Evolutionary conservation across 2,888 invertebrate species (phyloP).

Genomic region (Pollenia angustigena): DNA sequence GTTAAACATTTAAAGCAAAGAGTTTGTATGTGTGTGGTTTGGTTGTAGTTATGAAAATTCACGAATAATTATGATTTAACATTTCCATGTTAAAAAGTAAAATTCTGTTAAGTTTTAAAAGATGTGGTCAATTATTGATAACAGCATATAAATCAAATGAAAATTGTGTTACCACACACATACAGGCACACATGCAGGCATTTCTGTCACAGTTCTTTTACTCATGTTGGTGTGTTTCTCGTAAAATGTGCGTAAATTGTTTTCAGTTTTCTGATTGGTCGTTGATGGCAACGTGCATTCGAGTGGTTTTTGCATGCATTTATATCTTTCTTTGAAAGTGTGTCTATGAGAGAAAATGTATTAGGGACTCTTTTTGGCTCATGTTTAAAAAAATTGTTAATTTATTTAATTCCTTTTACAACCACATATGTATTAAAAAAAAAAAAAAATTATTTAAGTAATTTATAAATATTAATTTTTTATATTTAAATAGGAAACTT

Average conservation of each 20-base stretch:
- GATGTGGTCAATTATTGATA: slow-evolving; percentile 30
- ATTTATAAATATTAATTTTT: no score
- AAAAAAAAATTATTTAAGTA: no score
- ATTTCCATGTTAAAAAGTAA: slow-evolving; percentile 41
- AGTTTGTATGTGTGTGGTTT: neutral
- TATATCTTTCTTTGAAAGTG: neutral
- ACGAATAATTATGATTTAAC: slow-evolving; percentile 13
- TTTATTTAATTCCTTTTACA: no score
- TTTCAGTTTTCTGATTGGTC: slow-evolving; percentile 55
- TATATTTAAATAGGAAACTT: no score
- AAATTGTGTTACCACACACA: slow-evolving; percentile 23
- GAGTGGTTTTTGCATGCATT: neutral
- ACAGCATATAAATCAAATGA: slow-evolving; percentile 27
- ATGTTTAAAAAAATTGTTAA: neutral
- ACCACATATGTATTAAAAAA: no score
- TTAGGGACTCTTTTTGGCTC: no score
- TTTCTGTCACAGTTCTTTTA: no score
- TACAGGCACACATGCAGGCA: neutral
- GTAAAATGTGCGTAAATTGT: slow-evolving; percentile 51
- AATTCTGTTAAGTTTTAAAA: slow-evolving; percentile 40
- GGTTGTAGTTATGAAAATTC: neutral
- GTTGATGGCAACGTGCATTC: slow-evolving; percentile 25
- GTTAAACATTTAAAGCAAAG: slow-evolving; percentile 7
- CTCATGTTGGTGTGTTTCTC: neutral
- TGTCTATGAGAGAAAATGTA: neutral